Percentiles rank a stretch among this genome's conserved stretches.
Evolutionary conservation across 1,140 invertebrate species (phyloP).

Genomic region (Apocrypta bakeri): DNA sequence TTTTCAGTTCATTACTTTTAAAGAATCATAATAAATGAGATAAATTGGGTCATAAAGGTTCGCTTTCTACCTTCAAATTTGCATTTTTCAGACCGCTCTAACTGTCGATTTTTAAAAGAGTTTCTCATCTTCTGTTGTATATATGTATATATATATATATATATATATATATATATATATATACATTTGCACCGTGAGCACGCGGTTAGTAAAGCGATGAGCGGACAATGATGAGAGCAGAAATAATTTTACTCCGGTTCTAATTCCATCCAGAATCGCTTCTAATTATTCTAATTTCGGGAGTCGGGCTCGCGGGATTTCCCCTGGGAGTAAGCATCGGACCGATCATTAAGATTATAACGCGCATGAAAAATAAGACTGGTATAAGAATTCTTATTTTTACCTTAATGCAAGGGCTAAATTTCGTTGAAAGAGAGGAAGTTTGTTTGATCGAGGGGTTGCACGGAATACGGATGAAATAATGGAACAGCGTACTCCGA

Average conservation of each 20-base stretch:
- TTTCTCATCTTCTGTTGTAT: too few species aligned
- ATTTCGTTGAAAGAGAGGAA: background rate
- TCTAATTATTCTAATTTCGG: slow-evolving; percentile 61
- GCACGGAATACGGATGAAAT: slow-evolving; percentile 10
- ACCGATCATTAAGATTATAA: background rate
- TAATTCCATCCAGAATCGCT: slow-evolving; percentile 57
- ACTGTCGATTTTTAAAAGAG: too few species aligned
- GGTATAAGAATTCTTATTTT: background rate
- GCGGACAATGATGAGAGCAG: slow-evolving; percentile 40
- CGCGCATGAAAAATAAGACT: background rate
- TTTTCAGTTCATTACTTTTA: too few species aligned
- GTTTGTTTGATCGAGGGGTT: background rate
- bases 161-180: too few species aligned
- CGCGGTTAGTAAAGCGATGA: background rate
- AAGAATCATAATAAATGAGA: too few species aligned
- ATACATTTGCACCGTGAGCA: too few species aligned
- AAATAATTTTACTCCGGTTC: slow-evolving; percentile 60
- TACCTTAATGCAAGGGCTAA: background rate
- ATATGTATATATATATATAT: too few species aligned
- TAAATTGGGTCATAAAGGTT: too few species aligned
- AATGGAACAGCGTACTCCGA: background rate
- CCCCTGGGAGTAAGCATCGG: background rate
- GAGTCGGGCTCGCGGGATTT: background rate
- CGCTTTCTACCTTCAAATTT: too few species aligned
- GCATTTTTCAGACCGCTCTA: too few species aligned